Conservation (phyloP, 2,113 vertebrate species). For the Entomyzon cyanotis region DNA sequence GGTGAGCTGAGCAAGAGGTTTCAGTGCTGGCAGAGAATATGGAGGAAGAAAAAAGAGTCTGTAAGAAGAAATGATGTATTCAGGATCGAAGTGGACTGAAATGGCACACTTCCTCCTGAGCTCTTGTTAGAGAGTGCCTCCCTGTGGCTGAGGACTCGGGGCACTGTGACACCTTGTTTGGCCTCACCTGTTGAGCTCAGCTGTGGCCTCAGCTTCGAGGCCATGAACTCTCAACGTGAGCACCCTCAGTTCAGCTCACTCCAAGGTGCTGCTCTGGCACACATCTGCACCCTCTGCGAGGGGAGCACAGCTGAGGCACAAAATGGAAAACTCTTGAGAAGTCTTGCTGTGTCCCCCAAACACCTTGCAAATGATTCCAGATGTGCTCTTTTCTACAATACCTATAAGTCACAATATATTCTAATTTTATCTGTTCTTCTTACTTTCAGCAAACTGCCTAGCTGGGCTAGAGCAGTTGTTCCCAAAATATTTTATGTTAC, state of each 20-base stretch:
- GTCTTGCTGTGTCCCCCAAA: neutral
- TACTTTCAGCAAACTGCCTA: constrained; percentile 91
- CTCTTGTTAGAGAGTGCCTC: constrained; percentile 27
- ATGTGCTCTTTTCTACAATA: neutral
- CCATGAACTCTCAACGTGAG: neutral
- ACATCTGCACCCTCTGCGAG: fast-evolving
- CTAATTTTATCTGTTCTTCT: neutral
- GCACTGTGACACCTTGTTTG: neutral
- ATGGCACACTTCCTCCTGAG: fast-evolving
- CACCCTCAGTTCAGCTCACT: neutral
- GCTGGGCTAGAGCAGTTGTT: constrained; percentile 96
- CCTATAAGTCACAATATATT: neutral
- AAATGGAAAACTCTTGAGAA: neutral
- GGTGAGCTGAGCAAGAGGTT: neutral
- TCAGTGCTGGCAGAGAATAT: neutral
- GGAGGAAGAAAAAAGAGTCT: neutral
- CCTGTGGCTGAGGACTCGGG: neutral
- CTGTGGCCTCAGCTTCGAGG: neutral
- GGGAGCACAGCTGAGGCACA: neutral
- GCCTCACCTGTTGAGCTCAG: neutral
- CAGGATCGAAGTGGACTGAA: fast-evolving
- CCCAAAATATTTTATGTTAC: constrained; percentile 99
- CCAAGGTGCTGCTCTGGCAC: neutral
- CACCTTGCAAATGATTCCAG: neutral
- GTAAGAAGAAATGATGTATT: neutral